Conservation (phyloP, 2,113 vertebrate genomes). For the Toxostoma redivivum region DNA sequence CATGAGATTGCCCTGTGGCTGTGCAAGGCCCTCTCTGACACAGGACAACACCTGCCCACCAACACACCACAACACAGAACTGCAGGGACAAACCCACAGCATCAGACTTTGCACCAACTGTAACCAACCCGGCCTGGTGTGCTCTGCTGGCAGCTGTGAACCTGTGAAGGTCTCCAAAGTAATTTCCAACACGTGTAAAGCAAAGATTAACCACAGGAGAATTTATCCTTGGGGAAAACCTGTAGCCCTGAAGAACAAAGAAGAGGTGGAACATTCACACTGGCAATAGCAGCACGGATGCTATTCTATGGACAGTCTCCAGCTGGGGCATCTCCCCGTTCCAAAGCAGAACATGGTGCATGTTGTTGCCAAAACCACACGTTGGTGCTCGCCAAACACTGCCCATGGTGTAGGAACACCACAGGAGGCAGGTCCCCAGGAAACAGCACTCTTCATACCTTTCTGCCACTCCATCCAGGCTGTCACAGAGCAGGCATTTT, state of each 20-base stretch:
- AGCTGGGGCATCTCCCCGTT: background rate
- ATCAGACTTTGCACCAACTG: background rate
- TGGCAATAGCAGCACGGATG: background rate
- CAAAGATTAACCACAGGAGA: background rate
- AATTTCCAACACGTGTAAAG: background rate
- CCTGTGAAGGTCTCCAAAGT: background rate
- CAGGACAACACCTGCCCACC: background rate
- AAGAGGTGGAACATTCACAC: background rate
- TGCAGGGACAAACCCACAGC: rapidly evolving
- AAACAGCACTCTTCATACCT: background rate
- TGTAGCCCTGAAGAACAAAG: background rate
- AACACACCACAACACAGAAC: rapidly evolving
- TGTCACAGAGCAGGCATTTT: background rate
- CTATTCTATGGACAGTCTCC: background rate
- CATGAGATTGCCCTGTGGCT: rapidly evolving
- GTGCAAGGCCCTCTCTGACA: background rate
- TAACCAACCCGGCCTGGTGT: rapidly evolving
- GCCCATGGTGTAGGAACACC: background rate
- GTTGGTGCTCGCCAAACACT: rapidly evolving
- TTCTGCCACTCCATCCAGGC: background rate
- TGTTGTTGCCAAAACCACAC: background rate
- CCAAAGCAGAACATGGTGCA: background rate
- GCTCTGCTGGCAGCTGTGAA: background rate
- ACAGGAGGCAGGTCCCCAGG: background rate
- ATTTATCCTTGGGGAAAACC: background rate